Percentiles rank a stretch among this genome's conserved stretches.
Conservation (phyloP, 2,113 vertebrate genomes). For the Crocuta crocuta region DNA sequence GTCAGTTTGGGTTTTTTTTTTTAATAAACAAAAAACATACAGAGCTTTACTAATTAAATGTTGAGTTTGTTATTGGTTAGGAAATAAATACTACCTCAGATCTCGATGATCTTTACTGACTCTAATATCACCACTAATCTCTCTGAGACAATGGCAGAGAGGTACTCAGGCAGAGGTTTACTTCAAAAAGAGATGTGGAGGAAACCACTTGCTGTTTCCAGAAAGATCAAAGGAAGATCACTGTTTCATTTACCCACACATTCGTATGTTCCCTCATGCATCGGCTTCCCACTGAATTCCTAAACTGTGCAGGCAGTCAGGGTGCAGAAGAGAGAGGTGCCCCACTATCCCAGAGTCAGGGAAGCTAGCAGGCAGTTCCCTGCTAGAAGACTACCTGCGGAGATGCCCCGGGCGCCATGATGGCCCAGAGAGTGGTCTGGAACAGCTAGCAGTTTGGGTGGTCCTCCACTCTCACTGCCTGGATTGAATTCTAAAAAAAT, state of each 20-base stretch:
- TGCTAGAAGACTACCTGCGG: accelerated
- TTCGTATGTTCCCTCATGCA: neutral
- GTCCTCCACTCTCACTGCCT: neutral
- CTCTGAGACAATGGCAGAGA: neutral
- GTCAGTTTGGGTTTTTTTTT: neutral
- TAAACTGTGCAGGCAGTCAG: neutral
- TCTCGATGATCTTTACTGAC: neutral
- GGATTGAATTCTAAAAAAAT: neutral
- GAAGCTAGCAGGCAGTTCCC: neutral
- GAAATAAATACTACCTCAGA: neutral
- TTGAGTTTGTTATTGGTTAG: neutral
- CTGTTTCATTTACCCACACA: neutral
- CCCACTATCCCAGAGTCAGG: neutral
- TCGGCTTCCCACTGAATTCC: neutral
- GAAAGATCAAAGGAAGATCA: neutral
- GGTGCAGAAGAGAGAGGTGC: neutral
- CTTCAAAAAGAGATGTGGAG: conserved; percentile 13
- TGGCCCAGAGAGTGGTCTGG: neutral
- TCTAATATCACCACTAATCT: neutral
- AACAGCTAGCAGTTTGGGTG: accelerated
- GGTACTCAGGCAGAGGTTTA: neutral
- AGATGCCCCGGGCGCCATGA: accelerated
- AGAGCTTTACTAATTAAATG: neutral
- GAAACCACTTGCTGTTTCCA: neutral
- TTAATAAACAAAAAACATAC: neutral